A percentile compares a stretch with the other conserved stretches of the same genome.
Conservation (phyloP, 1,140 invertebrate genomes). For the Drosophila prosaltans region DNA sequence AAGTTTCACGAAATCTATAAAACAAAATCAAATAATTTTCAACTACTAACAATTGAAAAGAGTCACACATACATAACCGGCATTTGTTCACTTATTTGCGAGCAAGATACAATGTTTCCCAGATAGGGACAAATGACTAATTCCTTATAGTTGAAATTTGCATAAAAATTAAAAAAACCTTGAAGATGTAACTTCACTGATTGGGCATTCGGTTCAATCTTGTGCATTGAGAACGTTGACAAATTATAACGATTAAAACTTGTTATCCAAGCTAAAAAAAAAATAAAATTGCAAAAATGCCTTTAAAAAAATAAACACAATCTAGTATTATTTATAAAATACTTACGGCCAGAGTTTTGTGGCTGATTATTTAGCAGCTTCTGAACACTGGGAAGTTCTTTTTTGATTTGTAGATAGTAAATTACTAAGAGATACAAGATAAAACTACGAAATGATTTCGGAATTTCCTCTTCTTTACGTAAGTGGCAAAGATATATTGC, state of each 20-base stretch:
- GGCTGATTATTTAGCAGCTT: not conserved
- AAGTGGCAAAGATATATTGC: not conserved
- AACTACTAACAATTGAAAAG: not conserved
- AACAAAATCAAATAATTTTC: not conserved
- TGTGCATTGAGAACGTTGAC: not conserved
- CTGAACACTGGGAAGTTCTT: not conserved
- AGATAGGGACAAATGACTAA: conserved; percentile 2
- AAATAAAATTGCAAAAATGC: not conserved
- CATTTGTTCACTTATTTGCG: not conserved
- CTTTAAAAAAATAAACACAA: not conserved
- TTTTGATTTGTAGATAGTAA: not conserved
- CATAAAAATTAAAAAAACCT: not conserved
- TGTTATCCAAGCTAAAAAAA: not conserved
- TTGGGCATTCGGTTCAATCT: not conserved
- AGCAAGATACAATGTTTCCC: not conserved
- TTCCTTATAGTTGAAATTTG: not conserved
- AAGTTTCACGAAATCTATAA: not conserved
- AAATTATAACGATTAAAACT: not conserved
- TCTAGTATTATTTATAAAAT: not conserved
- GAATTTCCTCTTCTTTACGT: not conserved
- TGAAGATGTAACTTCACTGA: not conserved
- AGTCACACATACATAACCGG: not conserved
- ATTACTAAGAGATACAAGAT: not conserved
- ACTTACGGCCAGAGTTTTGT: not conserved
- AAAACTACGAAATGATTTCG: not conserved